A percentile compares a stretch with the other conserved stretches of the same genome.
These are phyloP conservation scores for Centropus bengalensis DNA, from an alignment of 2,113 vertebrate genomes.

Conservation along the genomic window DNA sequence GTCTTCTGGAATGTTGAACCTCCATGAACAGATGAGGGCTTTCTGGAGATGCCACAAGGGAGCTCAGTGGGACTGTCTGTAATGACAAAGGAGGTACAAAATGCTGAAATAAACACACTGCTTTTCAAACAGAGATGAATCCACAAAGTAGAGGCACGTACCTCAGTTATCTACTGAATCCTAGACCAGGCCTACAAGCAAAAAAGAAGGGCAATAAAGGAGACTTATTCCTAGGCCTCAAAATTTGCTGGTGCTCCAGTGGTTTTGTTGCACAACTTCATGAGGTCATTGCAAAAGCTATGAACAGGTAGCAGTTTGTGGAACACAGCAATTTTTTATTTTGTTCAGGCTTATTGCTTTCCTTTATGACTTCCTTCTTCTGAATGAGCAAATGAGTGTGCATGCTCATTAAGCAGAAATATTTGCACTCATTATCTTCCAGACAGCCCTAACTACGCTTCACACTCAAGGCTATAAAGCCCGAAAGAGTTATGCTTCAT, in stretches of 20 bases:
- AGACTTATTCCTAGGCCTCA: background rate
- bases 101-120: background rate
- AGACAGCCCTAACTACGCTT: slow-evolving; percentile 11
- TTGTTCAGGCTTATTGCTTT: slow-evolving; percentile 36
- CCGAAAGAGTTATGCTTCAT: background rate
- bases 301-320: background rate
- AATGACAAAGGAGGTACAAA: background rate
- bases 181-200: background rate
- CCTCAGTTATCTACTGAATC: background rate
- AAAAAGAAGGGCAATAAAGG: background rate
- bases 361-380: slow-evolving; percentile 41
- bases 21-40: background rate
- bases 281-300: slow-evolving; percentile 7
- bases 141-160: background rate
- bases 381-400: slow-evolving; percentile 5
- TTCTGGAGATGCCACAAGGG: background rate
- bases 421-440: background rate
- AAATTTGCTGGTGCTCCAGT: background rate
- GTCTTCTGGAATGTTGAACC: background rate
- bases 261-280: background rate
- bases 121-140: background rate
- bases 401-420: slow-evolving; percentile 25
- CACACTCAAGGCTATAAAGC: background rate
- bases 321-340: background rate
- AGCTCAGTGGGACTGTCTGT: background rate